Conservation (phyloP, 2,113 vertebrate species). For the Sinocyclocheilus maitianheensis region DNA sequence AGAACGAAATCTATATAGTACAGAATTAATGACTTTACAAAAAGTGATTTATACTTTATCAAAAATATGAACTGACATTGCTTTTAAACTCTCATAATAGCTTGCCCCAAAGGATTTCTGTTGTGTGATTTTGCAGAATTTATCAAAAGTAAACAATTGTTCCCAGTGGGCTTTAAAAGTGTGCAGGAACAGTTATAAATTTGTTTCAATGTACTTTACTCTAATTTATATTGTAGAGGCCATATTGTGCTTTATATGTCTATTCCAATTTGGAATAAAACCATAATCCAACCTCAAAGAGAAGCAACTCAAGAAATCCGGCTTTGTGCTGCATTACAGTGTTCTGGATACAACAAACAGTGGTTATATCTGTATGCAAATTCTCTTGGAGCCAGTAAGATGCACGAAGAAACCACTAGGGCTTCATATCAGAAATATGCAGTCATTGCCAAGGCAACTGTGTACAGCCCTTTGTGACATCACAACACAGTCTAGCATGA, state of each 20-base stretch:
- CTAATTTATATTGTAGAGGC: neutral
- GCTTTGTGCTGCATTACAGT: constrained; percentile 12
- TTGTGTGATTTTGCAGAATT: neutral
- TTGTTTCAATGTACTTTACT: neutral
- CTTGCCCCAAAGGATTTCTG: no score
- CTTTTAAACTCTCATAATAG: neutral
- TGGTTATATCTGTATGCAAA: constrained; percentile 39
- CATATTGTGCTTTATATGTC: neutral
- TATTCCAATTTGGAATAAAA: constrained; percentile 49
- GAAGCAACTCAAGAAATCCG: constrained; percentile 23
- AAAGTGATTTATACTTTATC: neutral
- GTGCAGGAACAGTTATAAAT: neutral
- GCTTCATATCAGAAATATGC: constrained; percentile 39
- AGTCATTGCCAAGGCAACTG: constrained; percentile 52
- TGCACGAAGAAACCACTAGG: constrained; percentile 1
- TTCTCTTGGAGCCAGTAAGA: constrained; percentile 28
- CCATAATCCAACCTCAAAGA: constrained; percentile 22
- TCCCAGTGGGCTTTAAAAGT: neutral
- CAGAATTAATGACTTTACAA: neutral
- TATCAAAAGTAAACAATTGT: neutral
- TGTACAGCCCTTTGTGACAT: constrained; percentile 50
- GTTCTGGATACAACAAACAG: constrained; percentile 26
- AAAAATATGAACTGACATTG: neutral
- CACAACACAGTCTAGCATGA: constrained; percentile 43
- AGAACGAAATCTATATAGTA: no score